Conservation (phyloP, 1,140 invertebrate species). For the Leptinotarsa defecta region DNA sequence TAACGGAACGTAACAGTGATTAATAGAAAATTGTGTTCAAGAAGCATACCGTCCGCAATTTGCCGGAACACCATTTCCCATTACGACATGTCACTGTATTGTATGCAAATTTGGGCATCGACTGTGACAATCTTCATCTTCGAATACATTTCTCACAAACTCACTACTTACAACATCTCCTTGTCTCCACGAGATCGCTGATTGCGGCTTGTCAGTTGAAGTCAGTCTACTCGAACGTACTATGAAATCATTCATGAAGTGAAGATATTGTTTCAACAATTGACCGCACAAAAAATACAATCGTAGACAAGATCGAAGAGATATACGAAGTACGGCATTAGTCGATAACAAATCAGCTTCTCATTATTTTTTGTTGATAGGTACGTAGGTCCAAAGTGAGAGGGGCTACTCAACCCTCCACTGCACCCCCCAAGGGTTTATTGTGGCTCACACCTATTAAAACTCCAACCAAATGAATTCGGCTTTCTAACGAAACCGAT, state of each 20-base stretch:
- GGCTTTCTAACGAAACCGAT: too few relatives aligned
- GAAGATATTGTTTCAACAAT: conserved; percentile 8
- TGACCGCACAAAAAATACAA: conserved; percentile 4
- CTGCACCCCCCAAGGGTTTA: too few relatives aligned
- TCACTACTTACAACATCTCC: conserved; percentile 32
- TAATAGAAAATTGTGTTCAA: conserved; percentile 55
- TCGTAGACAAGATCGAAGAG: too few relatives aligned
- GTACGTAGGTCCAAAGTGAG: too few relatives aligned
- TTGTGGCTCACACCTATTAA: too few relatives aligned
- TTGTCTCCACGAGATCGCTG: conserved; percentile 29
- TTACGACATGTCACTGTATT: conserved; percentile 56
- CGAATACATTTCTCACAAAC: conserved; percentile 48
- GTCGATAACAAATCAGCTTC: too few relatives aligned
- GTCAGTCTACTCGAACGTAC: conserved; percentile 1
- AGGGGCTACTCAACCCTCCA: too few relatives aligned
- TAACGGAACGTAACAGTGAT: conserved; percentile 55
- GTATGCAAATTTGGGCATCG: conserved; percentile 53
- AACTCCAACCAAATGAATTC: too few relatives aligned
- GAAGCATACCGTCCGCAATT: conserved; percentile 49
- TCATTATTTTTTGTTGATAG: too few relatives aligned
- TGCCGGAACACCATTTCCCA: conserved; percentile 52
- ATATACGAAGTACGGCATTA: too few relatives aligned
- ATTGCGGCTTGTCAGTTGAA: conserved; percentile 9
- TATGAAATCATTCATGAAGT: conserved; percentile 4
- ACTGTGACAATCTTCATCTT: conserved; percentile 56